Evolutionary conservation across 92 coral and sea anemone genomes (phyloP), one percentile per base, ranked within the genome.

Genomic region (Muricea muricata): DNA sequence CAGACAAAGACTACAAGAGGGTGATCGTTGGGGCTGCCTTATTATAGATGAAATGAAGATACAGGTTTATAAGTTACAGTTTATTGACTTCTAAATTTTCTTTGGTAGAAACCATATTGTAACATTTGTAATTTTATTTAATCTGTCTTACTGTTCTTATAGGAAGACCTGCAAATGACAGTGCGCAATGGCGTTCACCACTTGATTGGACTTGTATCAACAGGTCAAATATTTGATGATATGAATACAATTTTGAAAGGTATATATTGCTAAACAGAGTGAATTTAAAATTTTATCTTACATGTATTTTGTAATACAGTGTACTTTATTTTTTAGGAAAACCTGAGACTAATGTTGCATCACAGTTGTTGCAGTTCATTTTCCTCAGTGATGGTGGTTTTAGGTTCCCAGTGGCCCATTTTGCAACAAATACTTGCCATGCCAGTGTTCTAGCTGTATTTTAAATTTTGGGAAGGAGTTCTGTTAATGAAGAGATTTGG

Each of bases 31-130:
- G 90, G 90, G 92, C 30, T 87, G 92, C 47, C 73, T 91, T 35
- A 66, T 91, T 20, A 66, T 91, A 0, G 86, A 89, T 37, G 86
- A 91, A 41, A 90, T 90, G 91, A 90, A 90, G 81, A 83, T 90
- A 3, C 91, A 90, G 93, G 93, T 89, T 65, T 33, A 45, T 26
- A 23, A 1, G 0, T 61, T 29, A 14, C 12, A 15, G 13, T 6
- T 47, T 9, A 37, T 37, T 37, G 42, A 37, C 42, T 37, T 37
- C 9, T 37, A 37, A 4, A 37, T 9, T 37, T 37, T 37, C 5
- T 9, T 37, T 37, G 42, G 42, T 37, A 4, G 42, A 37, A 37
- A 37, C 9, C 9, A 37, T 4, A 37, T 37, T 37, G 5, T 37
- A 9, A 37, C 42, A 4, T 37, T 68, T 10, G 45, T 40, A 68